Evolutionary conservation across 1,140 invertebrate species (phyloP), one percentile per base, ranked within the genome.

Genomic region (Mizuhopecten yessoensis): DNA sequence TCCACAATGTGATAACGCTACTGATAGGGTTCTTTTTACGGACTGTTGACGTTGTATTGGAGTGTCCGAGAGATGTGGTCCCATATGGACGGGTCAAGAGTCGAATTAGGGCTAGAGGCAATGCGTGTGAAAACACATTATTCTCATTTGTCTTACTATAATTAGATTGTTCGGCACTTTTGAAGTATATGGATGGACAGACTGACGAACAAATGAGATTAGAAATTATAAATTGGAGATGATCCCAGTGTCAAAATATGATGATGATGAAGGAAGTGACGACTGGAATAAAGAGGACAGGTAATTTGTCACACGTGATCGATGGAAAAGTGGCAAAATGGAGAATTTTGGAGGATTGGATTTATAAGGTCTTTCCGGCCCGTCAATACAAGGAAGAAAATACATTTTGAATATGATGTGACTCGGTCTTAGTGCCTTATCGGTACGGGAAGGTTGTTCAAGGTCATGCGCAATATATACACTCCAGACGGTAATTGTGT

Each of bases 41-140:
- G 57, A 75, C 57, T n/a, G 57, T 1, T 75, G 23, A n/a, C n/a
- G 23, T 29, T 29, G 23, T 75, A 29, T 75, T 75, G 57, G n/a
- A 75, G 23, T 29, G n/a, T 75, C 57, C 57, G 23, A n/a, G 23
- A 75, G 15, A 75, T n/a, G n/a, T 75, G 57, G 57, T 75, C 57
- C 57, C 57, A 75, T 75, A 75, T 75, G 57, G 57, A 29, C 57
- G n/a, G 57, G 57, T 75, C 57, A 75, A 13, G 23, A 29, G 57
- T 29, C 23, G 57, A 75, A 75, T 75, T 75, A 75, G 57, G 23
- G n/a, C 23, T 75, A 75, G 17, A 75, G 57, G 57, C 57, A 75
- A 7, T 75, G 57, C 57, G 57, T 75, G 57, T 75, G 57, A 75
- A 75, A 75, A 75, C 57, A 29, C 57, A 75, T 75, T 75, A 75